phyloP scores from a whole-genome alignment of 2,888 invertebrate species.

The Argyresthia albistria region DNA sequence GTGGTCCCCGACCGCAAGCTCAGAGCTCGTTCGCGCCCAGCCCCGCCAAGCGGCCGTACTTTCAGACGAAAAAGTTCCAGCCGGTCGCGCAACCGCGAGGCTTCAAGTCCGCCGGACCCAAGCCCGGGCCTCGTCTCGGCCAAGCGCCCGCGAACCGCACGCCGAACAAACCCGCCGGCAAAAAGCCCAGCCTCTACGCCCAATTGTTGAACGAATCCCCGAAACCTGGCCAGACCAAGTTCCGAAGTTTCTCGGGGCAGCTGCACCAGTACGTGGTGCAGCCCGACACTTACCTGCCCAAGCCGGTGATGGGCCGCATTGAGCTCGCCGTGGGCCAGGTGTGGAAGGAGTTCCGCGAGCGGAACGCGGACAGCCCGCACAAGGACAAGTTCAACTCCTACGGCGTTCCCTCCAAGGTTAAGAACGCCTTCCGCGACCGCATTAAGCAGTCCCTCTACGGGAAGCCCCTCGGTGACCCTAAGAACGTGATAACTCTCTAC shows the following conservation, averaged over 20 bases:
- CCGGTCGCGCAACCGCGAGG: background rate
- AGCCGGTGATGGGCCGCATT: conserved; percentile 39
- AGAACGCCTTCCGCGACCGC: conserved; percentile 41
- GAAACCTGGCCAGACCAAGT: background rate
- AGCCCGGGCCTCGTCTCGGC: background rate
- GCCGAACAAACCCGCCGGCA: background rate
- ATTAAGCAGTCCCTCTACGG: conserved; percentile 35
- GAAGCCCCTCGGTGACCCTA: conserved; percentile 25
- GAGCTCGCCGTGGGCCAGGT: conserved; percentile 10
- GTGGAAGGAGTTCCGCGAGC: conserved; percentile 5
- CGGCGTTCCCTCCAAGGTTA: conserved; percentile 22
- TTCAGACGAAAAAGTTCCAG: background rate
- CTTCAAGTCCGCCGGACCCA: background rate
- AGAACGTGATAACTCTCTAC: conserved; percentile 28
- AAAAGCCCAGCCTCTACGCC: background rate
- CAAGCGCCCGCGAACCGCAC: background rate
- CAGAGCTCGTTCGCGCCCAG: background rate
- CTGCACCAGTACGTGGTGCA: background rate
- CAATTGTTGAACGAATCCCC: background rate
- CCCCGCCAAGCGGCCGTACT: background rate
- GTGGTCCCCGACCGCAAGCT: too few relatives aligned
- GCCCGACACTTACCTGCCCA: conserved; percentile 8
- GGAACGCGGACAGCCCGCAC: background rate
- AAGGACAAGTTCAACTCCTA: conserved; percentile 2
- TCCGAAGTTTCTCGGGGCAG: background rate